Evolutionary conservation across 2,113 vertebrate species (phyloP).

Genomic region (Catharus minimus): DNA sequence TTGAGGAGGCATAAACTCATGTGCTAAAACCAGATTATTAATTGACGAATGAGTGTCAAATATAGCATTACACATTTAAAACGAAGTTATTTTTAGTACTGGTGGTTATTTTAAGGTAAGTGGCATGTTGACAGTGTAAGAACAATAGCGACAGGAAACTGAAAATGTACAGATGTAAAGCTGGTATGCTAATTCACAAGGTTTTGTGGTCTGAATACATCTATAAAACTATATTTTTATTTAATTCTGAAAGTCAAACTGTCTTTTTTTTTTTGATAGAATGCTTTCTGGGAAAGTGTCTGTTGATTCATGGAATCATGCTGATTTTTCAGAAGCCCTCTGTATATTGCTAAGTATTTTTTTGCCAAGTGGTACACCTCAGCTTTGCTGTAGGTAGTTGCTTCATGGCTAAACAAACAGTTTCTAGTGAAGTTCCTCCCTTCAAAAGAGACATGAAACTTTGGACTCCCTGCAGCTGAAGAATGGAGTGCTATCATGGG

Average conservation of each 20-base stretch:
- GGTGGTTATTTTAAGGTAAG: slow-evolving; percentile 9
- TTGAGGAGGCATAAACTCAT: not conserved
- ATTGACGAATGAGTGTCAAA: not conserved
- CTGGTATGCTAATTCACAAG: not conserved
- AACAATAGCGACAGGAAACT: not conserved
- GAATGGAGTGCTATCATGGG: not conserved
- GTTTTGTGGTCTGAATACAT: not conserved
- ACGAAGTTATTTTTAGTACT: not conserved
- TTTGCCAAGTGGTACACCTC: not conserved
- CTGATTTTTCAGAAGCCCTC: not conserved
- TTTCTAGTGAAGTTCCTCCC: not conserved
- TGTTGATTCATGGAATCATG: not conserved
- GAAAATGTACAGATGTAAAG: not conserved
- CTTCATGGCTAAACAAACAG: not conserved
- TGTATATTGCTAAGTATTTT: not conserved
- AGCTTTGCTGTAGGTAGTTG: not conserved
- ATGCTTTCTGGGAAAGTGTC: not conserved
- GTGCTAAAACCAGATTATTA: not conserved
- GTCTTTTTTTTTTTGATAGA: not conserved
- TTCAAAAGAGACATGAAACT: not conserved
- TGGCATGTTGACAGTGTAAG: not conserved
- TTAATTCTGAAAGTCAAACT: not conserved
- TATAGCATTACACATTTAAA: not conserved
- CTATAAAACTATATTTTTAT: not conserved
- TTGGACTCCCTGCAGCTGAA: not conserved